phyloP scores from a whole-genome alignment of 1,140 invertebrate species.

The Sesamia nonagrioides region DNA sequence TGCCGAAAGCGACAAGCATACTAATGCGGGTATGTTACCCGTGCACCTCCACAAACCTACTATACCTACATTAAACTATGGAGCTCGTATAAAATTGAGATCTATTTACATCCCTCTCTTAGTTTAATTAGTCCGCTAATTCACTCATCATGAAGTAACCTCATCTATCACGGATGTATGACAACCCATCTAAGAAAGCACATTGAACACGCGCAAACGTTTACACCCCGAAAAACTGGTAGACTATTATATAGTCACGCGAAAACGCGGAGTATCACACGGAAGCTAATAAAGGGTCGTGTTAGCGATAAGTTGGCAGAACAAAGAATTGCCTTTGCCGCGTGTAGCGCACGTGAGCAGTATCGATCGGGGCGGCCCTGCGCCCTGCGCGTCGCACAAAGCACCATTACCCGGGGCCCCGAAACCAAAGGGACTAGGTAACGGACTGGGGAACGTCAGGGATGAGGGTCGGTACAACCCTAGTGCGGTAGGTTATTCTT shows the following conservation, averaged over 20 bases:
- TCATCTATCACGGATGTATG: constrained; percentile 21
- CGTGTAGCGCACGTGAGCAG: constrained; percentile 56
- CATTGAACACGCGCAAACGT: constrained; percentile 41
- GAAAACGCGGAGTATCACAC: constrained; percentile 50
- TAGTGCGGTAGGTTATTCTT: constrained; percentile 35
- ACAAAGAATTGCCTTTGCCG: constrained; percentile 53
- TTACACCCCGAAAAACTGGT: constrained; percentile 38
- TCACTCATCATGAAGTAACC: constrained; percentile 1
- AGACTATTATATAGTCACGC: constrained; percentile 51
- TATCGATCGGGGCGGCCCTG: constrained; percentile 56
- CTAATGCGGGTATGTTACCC: constrained; percentile 29
- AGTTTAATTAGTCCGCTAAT: not conserved
- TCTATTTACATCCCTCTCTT: constrained; percentile 14
- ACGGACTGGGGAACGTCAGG: constrained; percentile 3
- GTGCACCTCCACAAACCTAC: constrained; percentile 16
- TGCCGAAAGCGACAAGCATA: constrained; percentile 13
- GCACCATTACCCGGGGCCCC: constrained; percentile 44
- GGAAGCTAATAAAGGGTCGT: constrained; percentile 54
- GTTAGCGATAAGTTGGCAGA: constrained; percentile 53
- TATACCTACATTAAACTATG: constrained; percentile 22
- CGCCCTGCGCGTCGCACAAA: constrained; percentile 52
- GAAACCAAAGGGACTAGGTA: constrained; percentile 8
- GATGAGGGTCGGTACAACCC: constrained; percentile 8
- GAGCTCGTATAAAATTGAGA: not conserved
- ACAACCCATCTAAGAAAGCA: constrained; percentile 22